A percentile compares a stretch with the other conserved stretches of the same genome.
Evolutionary conservation across 1,140 invertebrate genomes (phyloP).

Genomic region (Philotrypesis tridentata): DNA sequence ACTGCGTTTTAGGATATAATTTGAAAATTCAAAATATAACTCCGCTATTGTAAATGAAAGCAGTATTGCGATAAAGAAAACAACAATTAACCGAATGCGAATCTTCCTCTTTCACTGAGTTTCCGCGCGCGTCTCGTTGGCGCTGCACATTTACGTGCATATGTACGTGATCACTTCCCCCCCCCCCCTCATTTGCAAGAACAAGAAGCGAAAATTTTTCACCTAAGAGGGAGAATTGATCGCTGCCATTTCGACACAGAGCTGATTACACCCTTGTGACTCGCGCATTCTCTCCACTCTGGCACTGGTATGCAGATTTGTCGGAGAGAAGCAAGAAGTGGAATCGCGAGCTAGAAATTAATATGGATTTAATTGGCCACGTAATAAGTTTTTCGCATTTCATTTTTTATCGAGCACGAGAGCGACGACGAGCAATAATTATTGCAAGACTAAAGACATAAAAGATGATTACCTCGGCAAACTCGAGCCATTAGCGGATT

Average conservation of each 20-base stretch:
- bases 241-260: slow-evolving; percentile 7
- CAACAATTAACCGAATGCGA: neutral
- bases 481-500: slow-evolving; percentile 5
- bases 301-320: too few relatives aligned
- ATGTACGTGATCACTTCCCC: neutral
- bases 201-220: slow-evolving; percentile 10
- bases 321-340: neutral
- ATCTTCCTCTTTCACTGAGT: too few relatives aligned
- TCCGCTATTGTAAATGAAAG: too few relatives aligned
- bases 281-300: too few relatives aligned
- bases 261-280: neutral
- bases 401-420: neutral
- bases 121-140: neutral
- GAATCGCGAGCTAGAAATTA: slow-evolving; percentile 10
- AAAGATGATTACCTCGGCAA: slow-evolving; percentile 13
- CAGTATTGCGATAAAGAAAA: too few relatives aligned
- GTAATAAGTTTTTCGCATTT: neutral
- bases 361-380: slow-evolving; percentile 17
- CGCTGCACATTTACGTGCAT: neutral
- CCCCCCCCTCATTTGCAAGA: slow-evolving; percentile 10
- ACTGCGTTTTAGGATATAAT: too few relatives aligned
- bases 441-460: neutral
- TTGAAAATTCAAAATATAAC: too few relatives aligned
- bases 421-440: neutral
- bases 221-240: neutral